Conservation (phyloP, 2,888 invertebrate genomes). For the Agapetus fuscipes region DNA sequence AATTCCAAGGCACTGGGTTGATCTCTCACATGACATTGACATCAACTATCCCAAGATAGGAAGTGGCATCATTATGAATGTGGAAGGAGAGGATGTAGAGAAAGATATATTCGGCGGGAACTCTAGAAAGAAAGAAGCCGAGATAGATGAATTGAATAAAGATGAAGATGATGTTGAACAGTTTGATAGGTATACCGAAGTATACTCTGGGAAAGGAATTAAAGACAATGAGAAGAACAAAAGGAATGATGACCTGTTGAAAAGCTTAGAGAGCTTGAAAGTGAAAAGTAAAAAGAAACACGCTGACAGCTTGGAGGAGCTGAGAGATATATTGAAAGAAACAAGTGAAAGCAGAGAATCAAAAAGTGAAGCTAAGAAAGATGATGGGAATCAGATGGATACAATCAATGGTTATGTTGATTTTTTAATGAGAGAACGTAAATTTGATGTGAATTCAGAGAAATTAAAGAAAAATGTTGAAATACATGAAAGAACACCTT, state of each 20-base stretch:
- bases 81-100: constrained; percentile 17
- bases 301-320: background rate
- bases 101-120: constrained; percentile 18
- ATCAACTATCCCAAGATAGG: constrained; percentile 28
- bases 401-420: no score
- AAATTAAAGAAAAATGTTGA: no score
- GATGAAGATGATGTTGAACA: background rate
- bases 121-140: constrained; percentile 8
- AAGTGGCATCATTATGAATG: constrained; percentile 15
- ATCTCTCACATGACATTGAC: constrained; percentile 36
- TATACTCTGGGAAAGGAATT: background rate
- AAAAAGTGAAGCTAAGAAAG: background rate
- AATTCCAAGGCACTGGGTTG: constrained; percentile 26
- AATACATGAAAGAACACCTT: no score
- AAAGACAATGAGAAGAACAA: background rate
- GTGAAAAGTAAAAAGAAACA: background rate
- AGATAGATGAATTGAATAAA: constrained; percentile 1
- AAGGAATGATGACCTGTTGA: background rate
- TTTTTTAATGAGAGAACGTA: no score
- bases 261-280: background rate
- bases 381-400: no score
- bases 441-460: no score
- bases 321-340: background rate
- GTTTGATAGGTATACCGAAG: background rate
- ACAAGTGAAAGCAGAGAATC: background rate